Evolutionary conservation across 2,113 vertebrate genomes (phyloP).

Genomic region (Notarius lentiginosus): DNA sequence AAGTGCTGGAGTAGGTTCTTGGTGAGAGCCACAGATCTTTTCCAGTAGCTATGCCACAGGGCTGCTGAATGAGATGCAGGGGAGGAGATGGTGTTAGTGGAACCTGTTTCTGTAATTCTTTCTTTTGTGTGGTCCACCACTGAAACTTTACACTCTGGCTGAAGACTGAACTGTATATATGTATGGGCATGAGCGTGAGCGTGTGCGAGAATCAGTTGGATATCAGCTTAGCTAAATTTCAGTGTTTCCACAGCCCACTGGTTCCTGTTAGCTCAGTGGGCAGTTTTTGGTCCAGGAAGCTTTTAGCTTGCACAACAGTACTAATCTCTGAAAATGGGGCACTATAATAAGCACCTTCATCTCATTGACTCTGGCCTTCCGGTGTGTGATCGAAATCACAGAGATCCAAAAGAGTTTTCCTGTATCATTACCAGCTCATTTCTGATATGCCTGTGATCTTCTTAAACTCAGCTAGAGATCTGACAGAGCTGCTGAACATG

Average conservation of each 20-base stretch:
- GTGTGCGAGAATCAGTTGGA: slow-evolving; percentile 13
- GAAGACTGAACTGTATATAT: not conserved
- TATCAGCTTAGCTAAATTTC: slow-evolving; percentile 32
- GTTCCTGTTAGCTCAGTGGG: slow-evolving; percentile 20
- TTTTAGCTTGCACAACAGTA: slow-evolving; percentile 45
- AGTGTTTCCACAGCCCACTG: slow-evolving; percentile 19
- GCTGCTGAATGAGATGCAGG: slow-evolving; percentile 6
- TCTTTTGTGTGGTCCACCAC: slow-evolving; percentile 30
- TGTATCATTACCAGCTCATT: slow-evolving; percentile 53
- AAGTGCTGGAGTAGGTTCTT: not conserved
- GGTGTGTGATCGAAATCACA: slow-evolving; percentile 45
- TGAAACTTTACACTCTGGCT: slow-evolving; percentile 31
- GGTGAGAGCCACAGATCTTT: not conserved
- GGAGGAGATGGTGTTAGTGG: slow-evolving; percentile 2
- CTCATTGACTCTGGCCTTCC: slow-evolving; percentile 49
- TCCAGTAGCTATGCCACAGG: not conserved
- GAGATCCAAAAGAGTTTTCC: slow-evolving; percentile 42
- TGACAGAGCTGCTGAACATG: slow-evolving; percentile 34
- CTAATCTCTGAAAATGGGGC: slow-evolving; percentile 48
- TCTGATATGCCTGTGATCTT: slow-evolving; percentile 50
- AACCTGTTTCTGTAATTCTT: slow-evolving; percentile 29
- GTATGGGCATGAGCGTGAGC: not conserved
- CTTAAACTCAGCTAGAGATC: slow-evolving; percentile 37
- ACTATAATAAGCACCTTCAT: slow-evolving; percentile 49
- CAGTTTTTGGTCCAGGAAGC: slow-evolving; percentile 40